phyloP scores from a whole-genome alignment of 2,113 vertebrate species.

The Caranx ignobilis region DNA sequence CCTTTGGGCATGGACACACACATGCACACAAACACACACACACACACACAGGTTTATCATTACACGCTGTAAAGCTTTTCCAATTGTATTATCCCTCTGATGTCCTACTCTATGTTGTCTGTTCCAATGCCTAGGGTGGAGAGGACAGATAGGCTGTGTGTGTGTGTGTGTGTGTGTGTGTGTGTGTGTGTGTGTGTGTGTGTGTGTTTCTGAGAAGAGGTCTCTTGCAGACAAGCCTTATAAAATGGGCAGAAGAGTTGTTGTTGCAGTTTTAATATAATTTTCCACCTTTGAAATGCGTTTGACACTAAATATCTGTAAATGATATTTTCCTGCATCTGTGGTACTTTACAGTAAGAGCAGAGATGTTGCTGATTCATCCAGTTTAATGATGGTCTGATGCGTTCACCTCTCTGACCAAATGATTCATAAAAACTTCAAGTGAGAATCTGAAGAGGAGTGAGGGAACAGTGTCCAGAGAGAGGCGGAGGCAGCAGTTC shows the following conservation, averaged over 20 bases:
- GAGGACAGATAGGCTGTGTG: slow-evolving; percentile 72
- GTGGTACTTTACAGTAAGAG: neutral
- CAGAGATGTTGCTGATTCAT: too few species aligned
- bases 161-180: slow-evolving; percentile 37
- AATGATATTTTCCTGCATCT: neutral
- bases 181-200: neutral
- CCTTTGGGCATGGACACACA: slow-evolving; percentile 86
- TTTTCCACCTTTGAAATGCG: neutral
- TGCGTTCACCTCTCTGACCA: neutral
- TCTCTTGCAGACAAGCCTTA: slow-evolving; percentile 18
- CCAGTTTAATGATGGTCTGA: neutral
- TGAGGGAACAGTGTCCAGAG: slow-evolving; percentile 1
- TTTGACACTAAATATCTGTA: neutral
- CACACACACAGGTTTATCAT: slow-evolving; percentile 84
- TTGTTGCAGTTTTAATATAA: slow-evolving; percentile 16
- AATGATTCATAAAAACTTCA: slow-evolving; percentile 13
- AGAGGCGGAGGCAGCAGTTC: neutral
- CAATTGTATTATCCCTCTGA: slow-evolving; percentile 87
- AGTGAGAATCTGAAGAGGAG: neutral
- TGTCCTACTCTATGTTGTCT: slow-evolving; percentile 83
- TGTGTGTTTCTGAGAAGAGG: slow-evolving; percentile 10
- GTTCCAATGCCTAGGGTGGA: slow-evolving; percentile 79
- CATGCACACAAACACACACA: slow-evolving; percentile 50
- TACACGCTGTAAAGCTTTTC: slow-evolving; percentile 86
- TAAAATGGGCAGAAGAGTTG: slow-evolving; percentile 16